Base-by-base conservation (phyloP, 1,140 invertebrate species). In the Pemphigus obesinymphae region DNA sequence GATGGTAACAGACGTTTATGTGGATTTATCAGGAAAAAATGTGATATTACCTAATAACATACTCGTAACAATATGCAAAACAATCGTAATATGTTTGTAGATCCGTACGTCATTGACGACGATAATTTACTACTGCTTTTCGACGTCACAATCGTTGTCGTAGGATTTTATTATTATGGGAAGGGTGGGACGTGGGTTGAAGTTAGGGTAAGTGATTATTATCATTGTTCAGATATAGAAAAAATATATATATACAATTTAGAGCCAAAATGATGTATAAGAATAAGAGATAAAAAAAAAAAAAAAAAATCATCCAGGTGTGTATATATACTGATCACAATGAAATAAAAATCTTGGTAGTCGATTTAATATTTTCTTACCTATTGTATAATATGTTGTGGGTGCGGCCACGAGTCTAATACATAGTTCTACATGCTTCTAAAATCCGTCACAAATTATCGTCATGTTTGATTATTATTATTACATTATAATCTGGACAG, bases 391-490 rank as follows among this genome's bases (percentile, higher is more conserved):
- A n/a, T n/a, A n/a, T n/a, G 26, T 61, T 31, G 15, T 5, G 26
- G 26, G 23, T 26, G 40, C 8, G 23, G 23, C 37, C n/a, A 70
- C n/a, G 23, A 10, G 34, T 10, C n/a, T 17, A 17, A n/a, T n/a
- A n/a, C 7, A n/a, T 8, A 13, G 68, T 70, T 45, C 68, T 70
- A 10, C 45, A 70, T 70, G 66, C 37, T 20, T 40, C 48, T 58
- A 37, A 76, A 78, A 58, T 58, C 75, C 75, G 75, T 78, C 75
- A 58, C 75, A 78, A 78, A 78, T 78, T 78, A 78, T 78, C 75
- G 75, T 78, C 75, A 78, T 78, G 75, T 78, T 40, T 58, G 75
- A 78, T 78, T 78, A 78, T 78, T 37, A 58, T 55, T 78, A 58
- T 78, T 78, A 75, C 72, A 75, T 78, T 78, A 23, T 8, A 26